These are phyloP conservation scores for Tetramorium simillimum DNA, from an alignment of 1,140 invertebrate species.

Conservation along the genomic window DNA sequence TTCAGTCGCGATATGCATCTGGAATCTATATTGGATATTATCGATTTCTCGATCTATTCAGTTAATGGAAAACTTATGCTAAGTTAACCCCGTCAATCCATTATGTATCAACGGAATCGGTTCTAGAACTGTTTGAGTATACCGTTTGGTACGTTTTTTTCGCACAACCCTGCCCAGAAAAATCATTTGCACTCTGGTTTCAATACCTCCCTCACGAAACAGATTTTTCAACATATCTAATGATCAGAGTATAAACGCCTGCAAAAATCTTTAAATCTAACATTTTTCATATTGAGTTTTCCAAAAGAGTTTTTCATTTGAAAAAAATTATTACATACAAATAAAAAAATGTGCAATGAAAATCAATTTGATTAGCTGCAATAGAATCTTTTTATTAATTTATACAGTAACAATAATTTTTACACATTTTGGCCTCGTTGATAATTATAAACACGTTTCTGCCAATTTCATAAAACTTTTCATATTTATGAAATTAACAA, in stretches of 20 bases:
- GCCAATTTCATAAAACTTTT: neutral
- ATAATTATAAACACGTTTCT: neutral
- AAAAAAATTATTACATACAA: neutral
- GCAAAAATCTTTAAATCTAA: conserved; percentile 11
- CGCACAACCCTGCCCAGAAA: neutral
- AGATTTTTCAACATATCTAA: conserved; percentile 33
- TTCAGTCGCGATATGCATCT: conserved; percentile 69
- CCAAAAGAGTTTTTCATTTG: neutral
- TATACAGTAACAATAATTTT: neutral
- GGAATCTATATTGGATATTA: conserved; percentile 82
- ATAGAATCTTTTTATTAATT: neutral
- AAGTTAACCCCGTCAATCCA: conserved; percentile 74
- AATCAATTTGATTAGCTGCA: neutral
- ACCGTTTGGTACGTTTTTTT: conserved; percentile 63
- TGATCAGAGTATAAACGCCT: neutral
- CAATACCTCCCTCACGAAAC: neutral
- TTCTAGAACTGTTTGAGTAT: conserved; percentile 56
- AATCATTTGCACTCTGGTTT: conserved; percentile 45
- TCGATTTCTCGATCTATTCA: conserved; percentile 79
- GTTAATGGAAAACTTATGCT: conserved; percentile 83
- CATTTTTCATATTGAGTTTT: neutral
- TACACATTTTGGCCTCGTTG: neutral
- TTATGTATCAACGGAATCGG: conserved; percentile 76
- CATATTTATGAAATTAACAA: neutral
- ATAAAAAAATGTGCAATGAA: neutral